These are phyloP conservation scores for Eueremaeus valkanovi DNA, from an alignment of 2,888 invertebrate species.

Conservation along the genomic window DNA sequence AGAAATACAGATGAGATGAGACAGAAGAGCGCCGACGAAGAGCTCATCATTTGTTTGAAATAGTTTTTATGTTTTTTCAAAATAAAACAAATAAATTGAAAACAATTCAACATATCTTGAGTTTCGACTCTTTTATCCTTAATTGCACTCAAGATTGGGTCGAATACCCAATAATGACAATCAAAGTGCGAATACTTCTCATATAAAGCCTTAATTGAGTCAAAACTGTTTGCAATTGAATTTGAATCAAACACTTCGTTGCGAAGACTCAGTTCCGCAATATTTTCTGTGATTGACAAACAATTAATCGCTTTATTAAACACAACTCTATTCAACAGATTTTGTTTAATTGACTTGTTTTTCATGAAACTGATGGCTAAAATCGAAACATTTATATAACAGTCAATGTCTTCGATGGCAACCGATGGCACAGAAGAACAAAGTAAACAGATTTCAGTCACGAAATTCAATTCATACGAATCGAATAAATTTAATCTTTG, in stretches of 20 bases:
- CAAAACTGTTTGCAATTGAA: neutral
- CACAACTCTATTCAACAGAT: constrained; percentile 24
- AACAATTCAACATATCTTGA: neutral
- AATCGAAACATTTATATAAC: neutral
- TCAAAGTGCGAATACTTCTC: constrained; percentile 35
- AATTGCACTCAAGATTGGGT: constrained; percentile 36
- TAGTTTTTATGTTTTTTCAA: neutral
- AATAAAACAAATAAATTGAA: constrained; percentile 12
- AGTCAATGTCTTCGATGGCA: neutral
- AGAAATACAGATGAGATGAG: constrained; percentile 35
- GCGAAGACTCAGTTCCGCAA: neutral
- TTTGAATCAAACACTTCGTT: neutral
- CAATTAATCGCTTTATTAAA: constrained; percentile 22
- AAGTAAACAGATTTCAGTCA: constrained; percentile 2
- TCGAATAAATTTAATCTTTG: neutral
- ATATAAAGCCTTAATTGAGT: constrained; percentile 20
- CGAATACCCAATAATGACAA: constrained; percentile 37
- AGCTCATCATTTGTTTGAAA: constrained; percentile 26
- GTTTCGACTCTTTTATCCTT: neutral
- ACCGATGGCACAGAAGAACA: neutral
- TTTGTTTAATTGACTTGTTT: neutral
- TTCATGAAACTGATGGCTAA: constrained; percentile 10
- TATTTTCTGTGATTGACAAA: neutral
- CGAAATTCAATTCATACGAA: neutral
- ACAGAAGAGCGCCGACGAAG: neutral